These are phyloP conservation scores for Sitobion miscanthi DNA, from an alignment of 1,140 invertebrate species.

Conservation along the genomic window DNA sequence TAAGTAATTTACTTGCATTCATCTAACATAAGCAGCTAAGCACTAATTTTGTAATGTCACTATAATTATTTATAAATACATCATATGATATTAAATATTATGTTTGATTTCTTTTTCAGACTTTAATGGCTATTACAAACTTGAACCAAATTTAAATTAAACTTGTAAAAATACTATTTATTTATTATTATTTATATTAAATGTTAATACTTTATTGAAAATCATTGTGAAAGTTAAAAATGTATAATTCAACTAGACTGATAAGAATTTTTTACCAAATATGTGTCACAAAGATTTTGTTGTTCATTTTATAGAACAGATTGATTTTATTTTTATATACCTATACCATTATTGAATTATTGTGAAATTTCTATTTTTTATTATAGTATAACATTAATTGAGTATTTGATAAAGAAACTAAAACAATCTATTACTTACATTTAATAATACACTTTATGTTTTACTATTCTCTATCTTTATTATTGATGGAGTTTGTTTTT, in stretches of 20 bases:
- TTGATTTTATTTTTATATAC: background rate
- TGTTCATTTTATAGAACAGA: constrained; percentile 11
- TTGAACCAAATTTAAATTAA: background rate
- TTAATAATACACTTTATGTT: background rate
- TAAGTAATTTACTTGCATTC: constrained; percentile 27
- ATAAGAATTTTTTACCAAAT: constrained; percentile 19
- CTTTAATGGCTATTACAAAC: constrained; percentile 1
- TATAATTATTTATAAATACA: background rate
- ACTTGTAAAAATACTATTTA: background rate
- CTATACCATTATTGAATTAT: constrained; percentile 11
- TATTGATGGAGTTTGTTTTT: background rate
- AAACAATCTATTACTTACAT: background rate
- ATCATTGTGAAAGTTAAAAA: background rate
- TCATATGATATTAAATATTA: background rate
- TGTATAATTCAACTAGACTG: background rate
- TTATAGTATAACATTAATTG: constrained; percentile 5
- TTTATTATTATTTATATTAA: background rate
- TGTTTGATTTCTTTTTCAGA: background rate
- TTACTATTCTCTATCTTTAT: background rate
- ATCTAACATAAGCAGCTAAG: background rate
- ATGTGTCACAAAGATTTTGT: background rate
- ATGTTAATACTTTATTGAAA: background rate
- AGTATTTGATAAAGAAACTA: background rate
- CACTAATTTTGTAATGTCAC: background rate
- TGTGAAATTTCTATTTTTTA: background rate